Percentiles rank a stretch among this genome's conserved stretches.
These are phyloP conservation scores for Pecten maximus DNA, from an alignment of 2,888 invertebrate species.

Conservation along the genomic window DNA sequence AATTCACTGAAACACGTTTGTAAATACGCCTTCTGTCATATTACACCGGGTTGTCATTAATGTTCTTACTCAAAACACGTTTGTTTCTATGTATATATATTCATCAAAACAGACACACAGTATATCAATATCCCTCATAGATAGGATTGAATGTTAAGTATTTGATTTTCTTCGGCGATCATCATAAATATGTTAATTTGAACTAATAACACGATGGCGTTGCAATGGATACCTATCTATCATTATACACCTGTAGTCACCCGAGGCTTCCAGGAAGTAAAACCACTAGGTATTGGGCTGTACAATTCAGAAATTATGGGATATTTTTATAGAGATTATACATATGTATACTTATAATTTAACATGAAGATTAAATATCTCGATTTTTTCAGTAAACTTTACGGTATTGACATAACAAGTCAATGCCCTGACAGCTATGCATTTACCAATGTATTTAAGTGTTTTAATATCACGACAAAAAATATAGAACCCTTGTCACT, in stretches of 20 bases:
- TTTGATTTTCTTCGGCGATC: not conserved
- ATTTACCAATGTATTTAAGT: no score
- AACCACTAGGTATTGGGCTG: not conserved
- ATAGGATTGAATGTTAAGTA: not conserved
- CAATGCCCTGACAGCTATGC: no score
- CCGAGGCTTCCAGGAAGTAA: not conserved
- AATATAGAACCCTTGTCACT: no score
- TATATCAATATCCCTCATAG: not conserved
- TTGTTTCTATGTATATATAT: no score
- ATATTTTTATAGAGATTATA: not conserved
- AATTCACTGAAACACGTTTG: no score
- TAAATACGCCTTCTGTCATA: no score
- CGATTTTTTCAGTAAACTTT: no score
- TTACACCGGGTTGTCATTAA: no score
- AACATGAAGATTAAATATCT: not conserved
- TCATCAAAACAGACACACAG: not conserved
- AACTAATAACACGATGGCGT: not conserved
- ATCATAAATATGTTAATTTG: not conserved
- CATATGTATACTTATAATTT: not conserved
- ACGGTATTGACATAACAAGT: no score
- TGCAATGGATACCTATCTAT: not conserved
- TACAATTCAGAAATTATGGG: not conserved
- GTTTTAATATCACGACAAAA: no score
- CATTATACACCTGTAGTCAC: not conserved
- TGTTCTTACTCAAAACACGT: no score